Evolutionary conservation across 2,888 invertebrate genomes (phyloP).

Genomic region (Aplocera efformata): DNA sequence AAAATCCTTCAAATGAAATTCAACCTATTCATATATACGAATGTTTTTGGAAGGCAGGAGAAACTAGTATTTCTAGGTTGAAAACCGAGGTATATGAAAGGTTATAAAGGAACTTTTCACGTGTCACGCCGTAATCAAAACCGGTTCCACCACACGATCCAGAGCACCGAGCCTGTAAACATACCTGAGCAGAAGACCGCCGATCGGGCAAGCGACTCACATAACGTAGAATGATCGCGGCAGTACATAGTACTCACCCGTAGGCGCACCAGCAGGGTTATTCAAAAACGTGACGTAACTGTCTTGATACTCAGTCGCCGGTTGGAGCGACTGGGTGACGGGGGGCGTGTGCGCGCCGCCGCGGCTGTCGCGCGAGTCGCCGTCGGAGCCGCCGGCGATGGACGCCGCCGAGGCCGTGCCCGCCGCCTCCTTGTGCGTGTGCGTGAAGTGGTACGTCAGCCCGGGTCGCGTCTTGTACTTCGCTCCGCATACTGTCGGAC

Average conservation of each 20-base stretch:
- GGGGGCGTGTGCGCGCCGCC: slow-evolving; percentile 87
- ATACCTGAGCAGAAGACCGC: no score
- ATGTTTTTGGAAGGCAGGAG: no score
- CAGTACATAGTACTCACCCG: slow-evolving; percentile 23
- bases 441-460: slow-evolving; percentile 96
- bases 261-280: slow-evolving; percentile 66
- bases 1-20: no score
- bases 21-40: no score
- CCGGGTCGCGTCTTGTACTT: slow-evolving; percentile 98
- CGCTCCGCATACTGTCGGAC: slow-evolving; percentile 91
- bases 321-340: slow-evolving; percentile 39
- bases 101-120: no score
- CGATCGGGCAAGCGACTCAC: no score
- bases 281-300: slow-evolving; percentile 85
- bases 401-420: slow-evolving; percentile 35
- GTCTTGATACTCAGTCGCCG: slow-evolving; percentile 82
- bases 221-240: slow-evolving; percentile 12
- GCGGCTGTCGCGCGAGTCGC: slow-evolving; percentile 69
- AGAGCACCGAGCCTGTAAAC: no score
- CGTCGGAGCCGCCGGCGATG: slow-evolving; percentile 49
- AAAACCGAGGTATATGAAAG: no score
- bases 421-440: slow-evolving; percentile 87
- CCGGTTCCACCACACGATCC: no score
- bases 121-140: no score
- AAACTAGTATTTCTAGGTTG: no score